A percentile compares a stretch with the other conserved stretches of the same genome.
Conservation (phyloP, 2,113 vertebrate genomes). For the Conger conger region DNA sequence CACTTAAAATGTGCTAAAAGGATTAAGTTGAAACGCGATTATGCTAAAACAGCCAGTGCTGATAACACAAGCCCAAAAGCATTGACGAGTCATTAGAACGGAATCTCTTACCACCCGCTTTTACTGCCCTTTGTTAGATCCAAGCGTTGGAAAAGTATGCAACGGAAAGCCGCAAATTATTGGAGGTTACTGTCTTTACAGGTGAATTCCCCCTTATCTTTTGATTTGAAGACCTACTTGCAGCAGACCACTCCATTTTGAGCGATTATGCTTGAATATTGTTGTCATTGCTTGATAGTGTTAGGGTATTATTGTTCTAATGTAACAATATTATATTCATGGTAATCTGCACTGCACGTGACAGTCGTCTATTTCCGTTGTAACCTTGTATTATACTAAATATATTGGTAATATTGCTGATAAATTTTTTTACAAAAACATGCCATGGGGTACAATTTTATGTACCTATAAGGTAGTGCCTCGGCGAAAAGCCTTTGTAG, state of each 20-base stretch:
- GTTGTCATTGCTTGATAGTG: not conserved
- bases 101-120: not conserved
- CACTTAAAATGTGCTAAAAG: not conserved
- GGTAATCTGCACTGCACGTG: not conserved
- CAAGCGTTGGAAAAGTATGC: not conserved
- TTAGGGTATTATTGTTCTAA: not conserved
- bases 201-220: too few species aligned
- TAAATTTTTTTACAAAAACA: too few species aligned
- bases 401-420: too few species aligned
- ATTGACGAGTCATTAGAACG: not conserved
- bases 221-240: too few species aligned
- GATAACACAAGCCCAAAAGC: not conserved
- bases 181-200: too few species aligned
- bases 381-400: too few species aligned
- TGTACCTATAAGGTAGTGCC: too few species aligned
- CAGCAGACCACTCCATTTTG: too few species aligned
- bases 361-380: not conserved
- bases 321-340: not conserved
- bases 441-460: too few species aligned
- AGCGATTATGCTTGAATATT: too few species aligned
- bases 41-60: not conserved
- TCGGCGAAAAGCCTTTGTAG: too few species aligned
- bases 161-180: too few species aligned
- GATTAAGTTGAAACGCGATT: constrained; percentile 3
- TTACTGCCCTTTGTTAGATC: not conserved